phyloP scores from a whole-genome alignment of 2,113 vertebrate species.

The Rhea americana region DNA sequence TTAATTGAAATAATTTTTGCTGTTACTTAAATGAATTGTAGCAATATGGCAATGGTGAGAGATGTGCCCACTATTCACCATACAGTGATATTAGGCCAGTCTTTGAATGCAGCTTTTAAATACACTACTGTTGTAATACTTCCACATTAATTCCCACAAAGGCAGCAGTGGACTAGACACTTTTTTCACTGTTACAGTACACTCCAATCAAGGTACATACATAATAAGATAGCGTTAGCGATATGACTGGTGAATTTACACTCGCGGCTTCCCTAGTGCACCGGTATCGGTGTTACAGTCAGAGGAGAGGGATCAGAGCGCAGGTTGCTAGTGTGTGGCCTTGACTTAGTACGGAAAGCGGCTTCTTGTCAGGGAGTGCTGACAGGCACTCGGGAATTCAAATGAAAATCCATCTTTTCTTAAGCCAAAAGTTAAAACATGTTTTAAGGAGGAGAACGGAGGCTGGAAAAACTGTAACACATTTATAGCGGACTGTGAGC shows the following conservation, averaged over 20 bases:
- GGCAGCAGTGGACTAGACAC: not conserved
- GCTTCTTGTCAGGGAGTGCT: not conserved
- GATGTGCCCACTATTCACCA: not conserved
- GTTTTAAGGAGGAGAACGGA: not conserved
- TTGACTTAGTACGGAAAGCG: not conserved
- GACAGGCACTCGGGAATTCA: not conserved
- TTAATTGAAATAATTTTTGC: not conserved
- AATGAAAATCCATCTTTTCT: not conserved
- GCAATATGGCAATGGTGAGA: not conserved
- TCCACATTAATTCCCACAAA: not conserved
- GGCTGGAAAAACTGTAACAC: not conserved
- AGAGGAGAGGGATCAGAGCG: not conserved
- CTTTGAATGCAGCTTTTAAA: not conserved
- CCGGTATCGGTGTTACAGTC: not conserved
- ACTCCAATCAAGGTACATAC: not conserved
- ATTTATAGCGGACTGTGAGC: not conserved
- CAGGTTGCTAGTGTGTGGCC: not conserved
- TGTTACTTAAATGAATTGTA: not conserved
- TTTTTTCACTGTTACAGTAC: not conserved
- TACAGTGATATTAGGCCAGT: not conserved
- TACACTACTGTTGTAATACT: not conserved
- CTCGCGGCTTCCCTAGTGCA: not conserved
- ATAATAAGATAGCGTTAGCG: not conserved
- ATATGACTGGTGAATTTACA: not conserved
- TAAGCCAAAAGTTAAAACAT: not conserved